Percentiles rank a stretch among this genome's conserved stretches.
Conservation (phyloP, 2,113 vertebrate genomes). For the Pardalotus punctatus region DNA sequence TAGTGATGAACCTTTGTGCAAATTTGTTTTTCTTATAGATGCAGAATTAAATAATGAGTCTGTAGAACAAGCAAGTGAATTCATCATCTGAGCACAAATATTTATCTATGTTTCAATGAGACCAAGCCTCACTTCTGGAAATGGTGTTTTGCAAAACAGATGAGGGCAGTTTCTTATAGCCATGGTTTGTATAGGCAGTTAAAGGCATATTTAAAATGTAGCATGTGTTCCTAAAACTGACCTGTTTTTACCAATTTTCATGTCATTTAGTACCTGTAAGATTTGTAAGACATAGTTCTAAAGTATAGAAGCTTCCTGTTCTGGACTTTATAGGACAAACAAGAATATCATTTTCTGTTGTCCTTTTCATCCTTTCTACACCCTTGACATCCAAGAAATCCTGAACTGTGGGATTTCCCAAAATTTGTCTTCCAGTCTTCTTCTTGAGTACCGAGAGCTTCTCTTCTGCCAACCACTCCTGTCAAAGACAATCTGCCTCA, state of each 20-base stretch:
- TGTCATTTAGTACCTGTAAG: background rate
- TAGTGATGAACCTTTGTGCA: background rate
- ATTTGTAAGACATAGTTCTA: background rate
- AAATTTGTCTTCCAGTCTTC: background rate
- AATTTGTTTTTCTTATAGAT: constrained; percentile 26
- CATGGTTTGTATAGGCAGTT: background rate
- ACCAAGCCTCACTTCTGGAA: constrained; percentile 1
- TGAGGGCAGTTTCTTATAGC: background rate
- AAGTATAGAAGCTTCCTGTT: background rate
- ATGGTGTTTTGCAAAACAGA: constrained; percentile 5
- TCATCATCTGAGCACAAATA: background rate
- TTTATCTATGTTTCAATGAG: background rate
- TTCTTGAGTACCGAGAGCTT: background rate
- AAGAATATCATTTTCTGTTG: background rate
- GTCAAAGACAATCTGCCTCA: background rate
- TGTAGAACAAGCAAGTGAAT: background rate
- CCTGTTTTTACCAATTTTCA: background rate
- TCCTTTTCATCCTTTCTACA: background rate
- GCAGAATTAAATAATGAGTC: background rate
- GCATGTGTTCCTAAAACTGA: background rate
- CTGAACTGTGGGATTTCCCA: background rate
- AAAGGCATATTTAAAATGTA: background rate
- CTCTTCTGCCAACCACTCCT: background rate
- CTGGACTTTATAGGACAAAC: background rate
- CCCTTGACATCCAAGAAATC: background rate